These are phyloP conservation scores for Halcyon badia DNA, from an alignment of 2,797 vertebrate species.

Conservation along the genomic window DNA sequence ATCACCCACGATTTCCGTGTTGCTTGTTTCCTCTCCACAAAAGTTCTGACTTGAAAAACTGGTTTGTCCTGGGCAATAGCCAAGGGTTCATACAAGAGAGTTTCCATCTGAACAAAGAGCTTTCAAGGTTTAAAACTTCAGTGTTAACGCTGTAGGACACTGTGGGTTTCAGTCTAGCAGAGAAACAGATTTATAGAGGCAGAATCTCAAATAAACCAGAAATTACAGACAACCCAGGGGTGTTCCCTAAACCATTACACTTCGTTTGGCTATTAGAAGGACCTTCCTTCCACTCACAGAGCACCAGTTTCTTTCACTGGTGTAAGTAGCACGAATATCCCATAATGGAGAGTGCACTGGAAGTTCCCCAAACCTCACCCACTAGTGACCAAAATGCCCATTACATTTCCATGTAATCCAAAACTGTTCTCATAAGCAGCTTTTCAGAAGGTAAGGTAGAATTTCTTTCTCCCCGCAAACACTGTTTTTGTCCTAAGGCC, in stretches of 20 bases:
- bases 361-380: background rate
- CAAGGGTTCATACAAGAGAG: constrained; percentile 28
- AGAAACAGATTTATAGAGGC: background rate
- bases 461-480: background rate
- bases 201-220: background rate
- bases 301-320: background rate
- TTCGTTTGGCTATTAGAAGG: background rate
- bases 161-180: background rate
- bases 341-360: background rate
- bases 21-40: constrained; percentile 35
- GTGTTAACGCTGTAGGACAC: constrained; percentile 37
- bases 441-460: background rate
- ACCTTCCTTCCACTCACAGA: background rate
- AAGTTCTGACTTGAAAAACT: constrained; percentile 64
- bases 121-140: constrained; percentile 31
- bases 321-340: background rate
- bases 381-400: background rate
- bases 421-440: background rate
- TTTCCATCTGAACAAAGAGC: constrained; percentile 35
- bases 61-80: constrained; percentile 51
- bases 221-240: background rate
- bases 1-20: background rate
- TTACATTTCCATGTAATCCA: background rate
- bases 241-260: background rate
- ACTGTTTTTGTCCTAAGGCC: background rate